Percentiles rank a stretch among this genome's conserved stretches.
These are phyloP conservation scores for Lepidocyrtoides sp. DNA, from an alignment of 2,888 invertebrate species.

Conservation along the genomic window DNA sequence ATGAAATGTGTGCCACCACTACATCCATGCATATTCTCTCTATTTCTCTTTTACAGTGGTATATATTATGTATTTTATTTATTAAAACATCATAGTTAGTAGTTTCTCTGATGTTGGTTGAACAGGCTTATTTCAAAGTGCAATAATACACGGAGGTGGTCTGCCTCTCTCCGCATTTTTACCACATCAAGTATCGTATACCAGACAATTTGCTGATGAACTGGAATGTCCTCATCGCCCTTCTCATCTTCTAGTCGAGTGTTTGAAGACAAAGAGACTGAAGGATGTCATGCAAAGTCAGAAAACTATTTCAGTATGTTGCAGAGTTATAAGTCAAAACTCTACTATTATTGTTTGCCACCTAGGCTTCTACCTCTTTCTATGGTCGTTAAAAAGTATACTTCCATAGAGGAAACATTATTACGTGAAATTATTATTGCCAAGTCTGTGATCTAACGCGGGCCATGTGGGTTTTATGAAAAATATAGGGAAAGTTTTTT, in stretches of 20 bases:
- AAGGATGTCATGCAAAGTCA: constrained; percentile 69
- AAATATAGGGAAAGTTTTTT: constrained; percentile 62
- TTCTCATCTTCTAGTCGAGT: constrained; percentile 69
- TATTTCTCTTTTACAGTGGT: too few species aligned
- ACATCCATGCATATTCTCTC: too few species aligned
- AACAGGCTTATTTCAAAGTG: constrained; percentile 77
- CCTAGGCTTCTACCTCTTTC: background rate
- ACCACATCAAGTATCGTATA: constrained; percentile 31
- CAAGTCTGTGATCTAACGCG: background rate
- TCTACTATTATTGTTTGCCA: too few species aligned
- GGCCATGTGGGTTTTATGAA: constrained; percentile 33
- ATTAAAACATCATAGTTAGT: background rate
- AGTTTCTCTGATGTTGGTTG: background rate
- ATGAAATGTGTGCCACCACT: too few species aligned
- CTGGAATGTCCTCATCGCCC: constrained; percentile 72
- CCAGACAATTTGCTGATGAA: constrained; percentile 59
- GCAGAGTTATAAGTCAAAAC: background rate
- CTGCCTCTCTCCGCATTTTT: constrained; percentile 56
- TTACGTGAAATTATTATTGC: background rate
- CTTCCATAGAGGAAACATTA: background rate
- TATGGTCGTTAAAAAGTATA: background rate
- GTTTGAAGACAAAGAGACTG: constrained; percentile 74
- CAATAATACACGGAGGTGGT: constrained; percentile 74
- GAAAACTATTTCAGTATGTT: constrained; percentile 61
- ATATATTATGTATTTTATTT: background rate